A percentile compares a stretch with the other conserved stretches of the same genome.
Evolutionary conservation across 2,113 vertebrate species (phyloP).

Genomic region (Lycaon pictus): DNA sequence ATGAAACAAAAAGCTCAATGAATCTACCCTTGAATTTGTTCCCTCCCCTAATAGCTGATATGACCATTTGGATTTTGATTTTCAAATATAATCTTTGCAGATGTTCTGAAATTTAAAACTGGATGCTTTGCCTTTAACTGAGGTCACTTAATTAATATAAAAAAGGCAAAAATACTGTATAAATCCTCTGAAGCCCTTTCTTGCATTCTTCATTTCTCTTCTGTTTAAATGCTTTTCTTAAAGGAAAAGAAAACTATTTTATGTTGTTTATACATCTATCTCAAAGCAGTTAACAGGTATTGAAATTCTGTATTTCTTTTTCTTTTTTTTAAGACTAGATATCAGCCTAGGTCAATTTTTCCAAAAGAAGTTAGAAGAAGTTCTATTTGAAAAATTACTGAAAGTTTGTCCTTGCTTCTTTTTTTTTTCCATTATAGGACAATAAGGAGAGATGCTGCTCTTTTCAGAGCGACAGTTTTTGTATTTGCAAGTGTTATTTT

Average conservation of each 20-base stretch:
- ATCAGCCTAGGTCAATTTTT: not conserved
- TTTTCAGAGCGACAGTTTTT: not conserved
- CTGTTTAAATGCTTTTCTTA: conserved; percentile 20
- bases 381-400: not conserved
- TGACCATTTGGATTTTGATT: conserved; percentile 61
- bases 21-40: not conserved
- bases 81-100: conserved; percentile 59
- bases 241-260: not conserved
- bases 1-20: conserved; percentile 44
- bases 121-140: conserved; percentile 58
- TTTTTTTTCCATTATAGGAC: not conserved
- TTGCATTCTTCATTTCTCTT: conserved; percentile 52
- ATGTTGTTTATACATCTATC: conserved; percentile 13
- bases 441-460: not conserved
- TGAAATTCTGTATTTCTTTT: not conserved
- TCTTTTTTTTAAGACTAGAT: not conserved
- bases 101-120: conserved; percentile 65
- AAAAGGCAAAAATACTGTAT: conserved; percentile 26
- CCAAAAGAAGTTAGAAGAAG: not conserved
- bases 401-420: conserved; percentile 12
- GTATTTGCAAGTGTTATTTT: conserved; percentile 27
- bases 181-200: conserved; percentile 38
- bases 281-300: not conserved
- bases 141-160: conserved; percentile 73
- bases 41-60: conserved; percentile 3